Conservation (phyloP, 1,140 invertebrate species). For the Popillia japonica region DNA sequence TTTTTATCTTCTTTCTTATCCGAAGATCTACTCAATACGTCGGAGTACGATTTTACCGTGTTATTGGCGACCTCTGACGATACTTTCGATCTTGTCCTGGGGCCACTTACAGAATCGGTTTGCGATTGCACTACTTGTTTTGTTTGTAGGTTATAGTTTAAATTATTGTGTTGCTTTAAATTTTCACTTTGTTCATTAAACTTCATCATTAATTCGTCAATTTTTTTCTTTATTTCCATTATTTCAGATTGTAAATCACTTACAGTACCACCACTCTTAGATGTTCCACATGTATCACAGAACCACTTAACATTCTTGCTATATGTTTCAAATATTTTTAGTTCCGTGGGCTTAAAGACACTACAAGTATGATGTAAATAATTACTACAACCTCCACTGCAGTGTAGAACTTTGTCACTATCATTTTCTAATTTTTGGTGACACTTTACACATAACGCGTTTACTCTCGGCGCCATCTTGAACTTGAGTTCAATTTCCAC, state of each 20-base stretch:
- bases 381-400: too few relatives aligned
- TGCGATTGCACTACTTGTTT: not conserved
- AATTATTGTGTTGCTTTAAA: not conserved
- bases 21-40: too few relatives aligned
- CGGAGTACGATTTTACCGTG: too few relatives aligned
- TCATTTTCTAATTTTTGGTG: constrained; percentile 21
- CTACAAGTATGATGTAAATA: too few relatives aligned
- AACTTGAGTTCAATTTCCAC: too few relatives aligned
- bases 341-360: constrained; percentile 6
- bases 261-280: not conserved
- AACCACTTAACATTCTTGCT: not conserved
- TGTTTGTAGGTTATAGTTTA: not conserved
- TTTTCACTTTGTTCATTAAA: not conserved
- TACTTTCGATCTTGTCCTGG: too few relatives aligned
- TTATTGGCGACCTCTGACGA: too few relatives aligned
- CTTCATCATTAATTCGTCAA: constrained; percentile 7
- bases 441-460: not conserved
- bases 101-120: too few relatives aligned
- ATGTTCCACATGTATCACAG: not conserved
- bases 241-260: not conserved
- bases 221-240: constrained; percentile 11
- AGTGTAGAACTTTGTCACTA: constrained; percentile 22
- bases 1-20: too few relatives aligned
- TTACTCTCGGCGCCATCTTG: constrained; percentile 19
- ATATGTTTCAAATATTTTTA: constrained; percentile 10